These are phyloP conservation scores for Bergia puertoricense DNA, from an alignment of 92 coral and sea anemone genomes.

Conservation along the genomic window DNA sequence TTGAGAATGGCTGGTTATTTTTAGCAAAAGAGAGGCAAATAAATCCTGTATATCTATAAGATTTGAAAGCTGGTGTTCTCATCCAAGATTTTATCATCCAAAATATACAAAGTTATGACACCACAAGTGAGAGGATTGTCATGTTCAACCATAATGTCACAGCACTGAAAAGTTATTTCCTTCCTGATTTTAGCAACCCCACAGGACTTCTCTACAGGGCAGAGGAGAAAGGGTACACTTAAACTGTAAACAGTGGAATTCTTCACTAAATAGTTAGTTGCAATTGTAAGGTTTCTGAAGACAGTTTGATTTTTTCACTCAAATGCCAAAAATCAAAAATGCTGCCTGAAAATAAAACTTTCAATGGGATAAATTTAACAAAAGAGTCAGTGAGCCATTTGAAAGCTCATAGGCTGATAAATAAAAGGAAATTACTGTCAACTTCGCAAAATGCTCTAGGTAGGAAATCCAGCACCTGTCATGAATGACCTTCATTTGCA, in stretches of 20 bases:
- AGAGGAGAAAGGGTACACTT: not conserved
- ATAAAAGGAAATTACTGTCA: constrained; percentile 56
- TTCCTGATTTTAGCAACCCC: not conserved
- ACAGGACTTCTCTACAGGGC: not conserved
- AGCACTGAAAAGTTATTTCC: constrained; percentile 23
- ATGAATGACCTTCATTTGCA: constrained; percentile 48
- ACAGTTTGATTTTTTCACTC: not conserved
- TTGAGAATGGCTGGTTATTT: too few species aligned
- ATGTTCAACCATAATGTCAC: constrained; percentile 1
- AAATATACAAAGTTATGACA: constrained; percentile 23
- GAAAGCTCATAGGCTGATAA: constrained; percentile 56
- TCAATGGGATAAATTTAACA: constrained; percentile 43
- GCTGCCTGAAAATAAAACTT: constrained; percentile 1
- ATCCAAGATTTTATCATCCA: not conserved
- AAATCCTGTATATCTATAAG: not conserved
- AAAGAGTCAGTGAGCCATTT: constrained; percentile 30
- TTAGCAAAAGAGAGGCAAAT: not conserved
- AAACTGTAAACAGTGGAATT: not conserved
- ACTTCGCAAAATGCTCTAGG: constrained; percentile 60
- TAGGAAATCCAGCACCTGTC: constrained; percentile 78
- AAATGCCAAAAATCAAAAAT: constrained; percentile 24
- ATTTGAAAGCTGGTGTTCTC: not conserved
- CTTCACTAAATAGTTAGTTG: not conserved
- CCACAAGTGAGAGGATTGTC: not conserved
- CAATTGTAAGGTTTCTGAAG: not conserved